Conservation (phyloP, 2,888 invertebrate species). For the Hanleya hanleyi region DNA sequence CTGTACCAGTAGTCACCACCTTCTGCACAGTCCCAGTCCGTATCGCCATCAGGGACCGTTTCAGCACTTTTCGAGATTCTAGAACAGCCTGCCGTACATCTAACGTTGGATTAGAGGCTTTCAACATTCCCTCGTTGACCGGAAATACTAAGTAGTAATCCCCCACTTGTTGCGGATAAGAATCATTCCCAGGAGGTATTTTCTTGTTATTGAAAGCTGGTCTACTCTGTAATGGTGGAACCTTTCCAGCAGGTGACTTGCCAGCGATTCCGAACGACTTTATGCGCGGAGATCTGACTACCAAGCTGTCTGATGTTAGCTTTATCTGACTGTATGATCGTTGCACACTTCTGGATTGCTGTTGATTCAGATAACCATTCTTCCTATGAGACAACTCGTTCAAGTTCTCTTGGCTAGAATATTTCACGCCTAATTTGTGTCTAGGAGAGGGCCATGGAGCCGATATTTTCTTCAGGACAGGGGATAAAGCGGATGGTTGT, state of each 20-base stretch:
- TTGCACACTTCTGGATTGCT: no score
- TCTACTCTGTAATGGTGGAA: neutral
- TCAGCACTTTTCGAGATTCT: slow-evolving; percentile 57
- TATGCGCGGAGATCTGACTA: no score
- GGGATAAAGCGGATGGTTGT: neutral
- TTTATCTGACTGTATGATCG: no score
- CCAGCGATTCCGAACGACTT: neutral
- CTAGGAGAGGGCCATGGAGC: neutral
- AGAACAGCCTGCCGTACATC: slow-evolving; percentile 58
- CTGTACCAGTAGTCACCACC: neutral
- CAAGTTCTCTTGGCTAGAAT: no score
- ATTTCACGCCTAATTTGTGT: no score
- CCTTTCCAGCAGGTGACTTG: neutral
- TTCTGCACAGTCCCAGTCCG: neutral
- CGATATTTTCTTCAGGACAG: neutral
- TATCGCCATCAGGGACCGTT: slow-evolving; percentile 6
- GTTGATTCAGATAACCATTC: no score
- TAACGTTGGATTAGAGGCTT: slow-evolving; percentile 45
- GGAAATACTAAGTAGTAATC: slow-evolving; percentile 87
- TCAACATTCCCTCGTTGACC: slow-evolving; percentile 69
- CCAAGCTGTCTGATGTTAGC: no score
- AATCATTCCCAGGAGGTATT: no score
- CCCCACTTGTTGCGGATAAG: no score
- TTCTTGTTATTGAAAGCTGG: no score
- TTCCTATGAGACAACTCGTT: no score